Base-by-base conservation (phyloP, 2,888 invertebrate species). In the Pecten maximus region DNA sequence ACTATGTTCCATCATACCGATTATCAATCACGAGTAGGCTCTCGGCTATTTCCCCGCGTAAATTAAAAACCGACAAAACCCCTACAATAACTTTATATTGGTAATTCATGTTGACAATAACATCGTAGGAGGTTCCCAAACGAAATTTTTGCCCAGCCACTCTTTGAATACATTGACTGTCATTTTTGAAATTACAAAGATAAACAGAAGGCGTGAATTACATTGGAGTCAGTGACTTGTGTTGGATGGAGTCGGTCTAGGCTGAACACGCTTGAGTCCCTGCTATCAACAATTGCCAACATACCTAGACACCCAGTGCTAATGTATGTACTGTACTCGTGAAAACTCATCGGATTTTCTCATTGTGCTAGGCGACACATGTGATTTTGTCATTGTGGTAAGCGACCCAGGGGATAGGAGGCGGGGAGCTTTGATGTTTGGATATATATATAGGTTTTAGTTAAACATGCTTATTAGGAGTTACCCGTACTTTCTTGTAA, bases 241-340 rank as follows among this genome's bases (percentile, higher is more conserved):
- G 28, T 19, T 28, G 74, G 35, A 74, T 35, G 35, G 10, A 8
- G 28, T 74, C 35, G 74, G 1, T 28, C 74, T 35, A 28, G 2
- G 74, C 8, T 2, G 54, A 54, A 54, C 2, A 54, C 19, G 23
- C 23, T 23, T 2, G 28, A 6, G 10, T 28, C 74, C 15, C 35
- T 35, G 12, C 74, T 35, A 35, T 74, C 74, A 35, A 74, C 74
- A 74, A 74, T 74, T 74, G 28, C 74, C 4, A 74, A 35, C 74
- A 74, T 74, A 74, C 74, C 74, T 74, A 74, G 74, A 74, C 74
- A 35, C 12, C 74, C 6, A 3, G 74, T 74, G 74, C 74, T 28
- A 74, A 74, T 74, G 74, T 74, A 74, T 74, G 74, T 35, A 74
- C 74, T 74, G 74, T 74, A 74, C 74, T 74, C 74, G 74, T 35